Evolutionary conservation across 2,113 vertebrate genomes (phyloP), one percentile per base, ranked within the genome.

Genomic region (Plecotus auritus): DNA sequence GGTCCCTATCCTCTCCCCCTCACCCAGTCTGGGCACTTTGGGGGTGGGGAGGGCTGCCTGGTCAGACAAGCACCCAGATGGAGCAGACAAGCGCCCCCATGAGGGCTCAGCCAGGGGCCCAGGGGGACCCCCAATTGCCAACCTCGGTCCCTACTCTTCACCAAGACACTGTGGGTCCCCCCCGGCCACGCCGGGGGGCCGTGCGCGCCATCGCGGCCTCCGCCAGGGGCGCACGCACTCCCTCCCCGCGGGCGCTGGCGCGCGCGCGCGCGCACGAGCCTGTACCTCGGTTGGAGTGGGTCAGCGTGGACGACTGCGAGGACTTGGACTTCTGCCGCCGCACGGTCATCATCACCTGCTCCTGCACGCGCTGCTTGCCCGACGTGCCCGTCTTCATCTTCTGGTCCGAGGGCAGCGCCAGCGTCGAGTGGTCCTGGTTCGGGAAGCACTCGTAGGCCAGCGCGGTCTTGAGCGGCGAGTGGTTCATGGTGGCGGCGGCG

Each of bases 291-390:
- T 98, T 98, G 72, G 98, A 98, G 85, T 98, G 97, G 47, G 98
- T 98, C 84, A 98, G 74, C 0, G 98, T 98, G 0, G 98, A 98
- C 0, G 98, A 97, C 88, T 98, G 97, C 0, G 98, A 98, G 0
- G 97, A 96, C 96, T 97, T 99, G 37, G 98, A 97, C 96, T 99
- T 99, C 97, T 99, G 98, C 91, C 98, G 61, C 96, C 97, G 98
- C 92, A 98, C 98, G 0, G 98, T 98, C 98, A 99, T 98, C 98
- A 98, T 97, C 96, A 99, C 98, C 83, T 99, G 98, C 95, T 98
- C 98, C 72, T 98, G 98, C 83, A 99, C 98, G 3, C 98, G 97
- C 97, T 99, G 98, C 54, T 98, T 97, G 17, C 98, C 98, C 0
- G 98, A 98, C 77, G 98, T 98, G 69, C 98, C 98, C 0, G 98